phyloP scores from a whole-genome alignment of 1,140 invertebrate genomes.

The Lepidurus packardi region DNA sequence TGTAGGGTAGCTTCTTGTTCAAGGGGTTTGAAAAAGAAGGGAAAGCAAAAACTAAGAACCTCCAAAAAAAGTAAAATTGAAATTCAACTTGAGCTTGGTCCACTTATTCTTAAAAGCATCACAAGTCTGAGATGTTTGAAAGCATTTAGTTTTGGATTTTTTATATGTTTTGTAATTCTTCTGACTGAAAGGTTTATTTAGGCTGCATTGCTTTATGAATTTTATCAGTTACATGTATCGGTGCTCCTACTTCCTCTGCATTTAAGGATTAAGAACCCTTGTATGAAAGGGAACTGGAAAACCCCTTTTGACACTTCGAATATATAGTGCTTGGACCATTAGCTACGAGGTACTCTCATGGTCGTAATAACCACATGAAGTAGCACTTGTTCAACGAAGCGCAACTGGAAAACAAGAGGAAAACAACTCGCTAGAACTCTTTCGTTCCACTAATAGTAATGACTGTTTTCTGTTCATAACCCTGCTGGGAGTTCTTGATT shows the following conservation, averaged over 20 bases:
- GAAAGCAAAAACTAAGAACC: neutral
- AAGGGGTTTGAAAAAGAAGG: neutral
- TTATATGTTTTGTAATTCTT: too few species aligned
- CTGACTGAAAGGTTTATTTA: neutral
- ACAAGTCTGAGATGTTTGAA: too few species aligned
- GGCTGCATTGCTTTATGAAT: too few species aligned
- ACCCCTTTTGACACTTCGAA: neutral
- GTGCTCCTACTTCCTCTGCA: too few species aligned
- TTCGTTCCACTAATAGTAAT: neutral
- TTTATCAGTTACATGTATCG: too few species aligned
- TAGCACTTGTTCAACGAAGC: neutral
- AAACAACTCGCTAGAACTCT: neutral
- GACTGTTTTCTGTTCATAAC: neutral
- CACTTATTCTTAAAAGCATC: too few species aligned
- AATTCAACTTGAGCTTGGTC: neutral
- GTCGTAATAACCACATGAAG: neutral
- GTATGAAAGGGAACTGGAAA: neutral
- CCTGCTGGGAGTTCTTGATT: neutral
- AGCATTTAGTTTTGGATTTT: too few species aligned
- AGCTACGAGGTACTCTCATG: neutral
- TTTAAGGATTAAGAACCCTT: neutral
- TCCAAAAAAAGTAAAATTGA: neutral
- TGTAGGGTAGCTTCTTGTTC: conserved; percentile 4
- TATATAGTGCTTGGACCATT: neutral
- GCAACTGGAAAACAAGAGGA: neutral